phyloP scores from a whole-genome alignment of 2,113 vertebrate genomes.

The Salvelinus fontinalis region DNA sequence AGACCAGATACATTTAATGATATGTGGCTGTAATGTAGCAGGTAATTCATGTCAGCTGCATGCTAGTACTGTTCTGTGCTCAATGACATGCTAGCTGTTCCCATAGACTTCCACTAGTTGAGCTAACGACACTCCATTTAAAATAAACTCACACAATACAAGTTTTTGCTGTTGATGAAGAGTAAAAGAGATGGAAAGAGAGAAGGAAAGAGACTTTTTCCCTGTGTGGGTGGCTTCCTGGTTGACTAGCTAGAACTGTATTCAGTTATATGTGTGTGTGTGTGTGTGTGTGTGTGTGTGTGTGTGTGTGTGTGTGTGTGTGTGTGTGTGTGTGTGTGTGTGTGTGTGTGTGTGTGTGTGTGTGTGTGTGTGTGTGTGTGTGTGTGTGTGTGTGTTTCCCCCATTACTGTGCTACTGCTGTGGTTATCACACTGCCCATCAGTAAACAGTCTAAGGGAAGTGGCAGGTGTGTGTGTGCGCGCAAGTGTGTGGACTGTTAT shows the following conservation, averaged over 20 bases:
- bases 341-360: constrained; percentile 41
- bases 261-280: constrained; percentile 17
- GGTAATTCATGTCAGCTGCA: constrained; percentile 32
- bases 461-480: background rate
- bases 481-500: background rate
- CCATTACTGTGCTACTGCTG: background rate
- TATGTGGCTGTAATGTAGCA: background rate
- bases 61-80: no score
- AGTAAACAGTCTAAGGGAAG: constrained; percentile 17
- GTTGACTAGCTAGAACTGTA: background rate
- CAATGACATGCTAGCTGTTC: background rate
- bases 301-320: constrained; percentile 44
- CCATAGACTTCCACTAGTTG: background rate
- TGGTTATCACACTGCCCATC: constrained; percentile 26
- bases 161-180: background rate
- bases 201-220: background rate
- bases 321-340: constrained; percentile 44
- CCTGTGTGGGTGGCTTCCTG: background rate
- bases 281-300: constrained; percentile 41
- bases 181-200: background rate
- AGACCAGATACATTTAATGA: constrained; percentile 30
- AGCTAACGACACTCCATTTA: background rate
- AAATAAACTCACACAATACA: background rate
- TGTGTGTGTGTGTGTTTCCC: constrained; percentile 36
- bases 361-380: constrained; percentile 44